Conservation (phyloP, 1,140 invertebrate genomes). For the Stratiolaelaps scimitus region DNA sequence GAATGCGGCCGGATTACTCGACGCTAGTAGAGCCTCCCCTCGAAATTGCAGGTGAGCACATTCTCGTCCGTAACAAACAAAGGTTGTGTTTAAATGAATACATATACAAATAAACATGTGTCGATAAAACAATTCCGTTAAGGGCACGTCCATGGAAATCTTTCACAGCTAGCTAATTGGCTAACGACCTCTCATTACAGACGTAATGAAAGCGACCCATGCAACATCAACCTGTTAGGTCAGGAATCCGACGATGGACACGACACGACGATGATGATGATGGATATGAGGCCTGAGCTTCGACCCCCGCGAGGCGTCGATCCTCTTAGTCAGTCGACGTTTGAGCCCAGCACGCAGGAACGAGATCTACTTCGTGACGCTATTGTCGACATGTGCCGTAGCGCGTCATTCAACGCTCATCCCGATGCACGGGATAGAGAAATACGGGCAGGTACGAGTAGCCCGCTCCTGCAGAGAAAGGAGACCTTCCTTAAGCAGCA, state of each 20-base stretch:
- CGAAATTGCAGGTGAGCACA: too few relatives aligned
- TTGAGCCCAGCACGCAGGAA: conserved; percentile 7
- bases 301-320: background rate
- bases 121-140: too few relatives aligned
- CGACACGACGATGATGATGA: background rate
- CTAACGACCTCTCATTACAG: conserved; percentile 5
- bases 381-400: conserved; percentile 10
- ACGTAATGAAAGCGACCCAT: conserved; percentile 25
- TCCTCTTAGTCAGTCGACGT: conserved; percentile 25
- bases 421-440: background rate
- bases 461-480: conserved; percentile 22
- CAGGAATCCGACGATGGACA: background rate
- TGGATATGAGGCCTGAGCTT: conserved; percentile 23
- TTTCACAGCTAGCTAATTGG: too few relatives aligned
- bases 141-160: too few relatives aligned
- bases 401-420: conserved; percentile 23
- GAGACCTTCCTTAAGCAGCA: conserved; percentile 28
- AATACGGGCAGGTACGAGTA: background rate
- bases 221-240: conserved; percentile 25
- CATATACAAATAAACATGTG: too few relatives aligned
- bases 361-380: background rate
- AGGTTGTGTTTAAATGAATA: too few relatives aligned
- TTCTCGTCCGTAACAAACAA: too few relatives aligned
- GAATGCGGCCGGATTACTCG: too few relatives aligned
- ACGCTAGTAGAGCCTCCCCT: too few relatives aligned